phyloP scores from a whole-genome alignment of 2,113 vertebrate species.

The Psilopogon haemacephalus region DNA sequence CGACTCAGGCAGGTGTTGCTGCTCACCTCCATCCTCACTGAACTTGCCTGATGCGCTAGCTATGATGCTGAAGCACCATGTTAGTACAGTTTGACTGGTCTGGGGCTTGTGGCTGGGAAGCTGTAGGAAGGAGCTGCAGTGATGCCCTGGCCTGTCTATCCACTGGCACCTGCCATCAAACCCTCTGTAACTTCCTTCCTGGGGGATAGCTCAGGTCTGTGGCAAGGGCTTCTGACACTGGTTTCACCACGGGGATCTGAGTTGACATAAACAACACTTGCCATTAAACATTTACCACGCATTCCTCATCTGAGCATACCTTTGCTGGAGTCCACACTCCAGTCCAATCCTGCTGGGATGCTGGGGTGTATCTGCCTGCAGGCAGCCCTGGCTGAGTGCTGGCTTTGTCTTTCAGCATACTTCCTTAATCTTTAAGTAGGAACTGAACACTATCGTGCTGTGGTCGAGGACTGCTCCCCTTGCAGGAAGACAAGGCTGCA shows the following conservation, averaged over 20 bases:
- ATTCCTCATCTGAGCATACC: neutral
- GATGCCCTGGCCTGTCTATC: neutral
- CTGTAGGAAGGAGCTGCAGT: neutral
- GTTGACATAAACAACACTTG: neutral
- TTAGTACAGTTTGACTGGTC: neutral
- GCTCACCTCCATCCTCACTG: neutral
- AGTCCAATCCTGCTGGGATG: rapidly evolving
- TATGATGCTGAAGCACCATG: neutral
- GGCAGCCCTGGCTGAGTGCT: neutral
- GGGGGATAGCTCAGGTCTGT: neutral
- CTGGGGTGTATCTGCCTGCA: neutral
- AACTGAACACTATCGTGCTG: neutral
- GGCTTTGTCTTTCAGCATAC: neutral
- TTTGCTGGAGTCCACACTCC: rapidly evolving
- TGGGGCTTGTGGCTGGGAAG: neutral
- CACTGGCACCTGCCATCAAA: neutral
- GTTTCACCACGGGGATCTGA: neutral
- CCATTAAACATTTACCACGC: neutral
- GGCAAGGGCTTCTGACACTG: neutral
- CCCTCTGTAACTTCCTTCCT: neutral
- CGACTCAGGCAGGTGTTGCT: rapidly evolving
- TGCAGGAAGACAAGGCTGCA: rapidly evolving
- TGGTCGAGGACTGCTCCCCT: neutral
- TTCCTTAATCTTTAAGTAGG: neutral
- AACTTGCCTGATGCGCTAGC: neutral